These are phyloP conservation scores for Panthera tigris DNA, from an alignment of 2,113 vertebrate species.

Conservation along the genomic window DNA sequence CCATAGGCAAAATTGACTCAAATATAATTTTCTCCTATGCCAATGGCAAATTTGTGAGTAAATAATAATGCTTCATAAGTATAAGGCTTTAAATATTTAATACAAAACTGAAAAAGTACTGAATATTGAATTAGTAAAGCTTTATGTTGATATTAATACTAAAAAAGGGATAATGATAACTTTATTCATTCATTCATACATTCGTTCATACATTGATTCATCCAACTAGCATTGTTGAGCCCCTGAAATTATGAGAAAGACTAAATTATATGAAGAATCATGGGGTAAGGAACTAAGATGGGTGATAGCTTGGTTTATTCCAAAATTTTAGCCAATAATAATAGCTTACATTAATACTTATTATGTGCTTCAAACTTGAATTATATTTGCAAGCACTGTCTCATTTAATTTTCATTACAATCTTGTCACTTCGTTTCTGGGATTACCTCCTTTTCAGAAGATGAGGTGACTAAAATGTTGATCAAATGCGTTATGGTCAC, in stretches of 20 bases:
- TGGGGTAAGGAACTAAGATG: accelerated
- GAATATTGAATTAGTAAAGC: constrained; percentile 23
- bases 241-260: background rate
- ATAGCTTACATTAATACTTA: background rate
- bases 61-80: constrained; percentile 3
- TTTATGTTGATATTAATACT: background rate
- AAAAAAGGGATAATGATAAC: background rate
- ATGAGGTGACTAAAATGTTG: background rate
- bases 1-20: constrained; percentile 29
- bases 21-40: constrained; percentile 17
- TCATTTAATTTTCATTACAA: background rate
- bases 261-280: background rate
- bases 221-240: background rate
- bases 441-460: background rate
- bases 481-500: background rate
- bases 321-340: background rate
- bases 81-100: constrained; percentile 27
- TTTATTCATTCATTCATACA: background rate
- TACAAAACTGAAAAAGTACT: background rate
- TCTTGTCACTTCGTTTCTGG: background rate
- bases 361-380: background rate
- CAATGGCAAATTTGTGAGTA: constrained; percentile 28
- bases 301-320: background rate
- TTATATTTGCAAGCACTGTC: background rate
- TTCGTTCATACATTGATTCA: background rate